A percentile compares a stretch with the other conserved stretches of the same genome.
Conservation (phyloP, 1,140 invertebrate species). For the Maniola jurtina region DNA sequence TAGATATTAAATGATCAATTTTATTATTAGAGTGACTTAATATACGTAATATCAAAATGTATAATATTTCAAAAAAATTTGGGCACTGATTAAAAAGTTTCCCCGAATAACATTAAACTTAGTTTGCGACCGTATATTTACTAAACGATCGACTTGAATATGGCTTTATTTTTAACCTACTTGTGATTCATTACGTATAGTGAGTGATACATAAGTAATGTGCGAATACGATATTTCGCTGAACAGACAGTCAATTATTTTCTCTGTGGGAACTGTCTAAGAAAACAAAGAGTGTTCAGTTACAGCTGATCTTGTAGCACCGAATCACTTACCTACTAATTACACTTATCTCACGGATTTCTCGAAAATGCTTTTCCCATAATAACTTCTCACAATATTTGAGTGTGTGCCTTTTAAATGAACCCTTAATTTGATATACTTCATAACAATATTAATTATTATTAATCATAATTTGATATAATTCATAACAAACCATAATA, state of each 20-base stretch:
- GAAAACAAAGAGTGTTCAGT: conserved; percentile 73
- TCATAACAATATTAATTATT: no score
- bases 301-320: conserved; percentile 62
- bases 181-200: conserved; percentile 37
- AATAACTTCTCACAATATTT: conserved; percentile 2
- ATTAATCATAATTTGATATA: no score
- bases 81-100: no score
- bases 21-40: no score
- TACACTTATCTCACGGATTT: conserved; percentile 38
- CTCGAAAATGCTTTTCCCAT: conserved; percentile 11
- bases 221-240: conserved; percentile 70
- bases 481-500: no score
- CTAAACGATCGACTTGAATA: background rate
- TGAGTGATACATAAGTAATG: conserved; percentile 60
- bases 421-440: no score
- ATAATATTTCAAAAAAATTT: no score
- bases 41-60: no score
- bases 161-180: conserved; percentile 21
- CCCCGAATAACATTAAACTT: no score
- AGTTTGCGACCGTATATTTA: no score
- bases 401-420: background rate
- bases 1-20: no score
- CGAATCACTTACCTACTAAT: conserved; percentile 54
- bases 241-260: conserved; percentile 71
- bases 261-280: conserved; percentile 73